A percentile compares a stretch with the other conserved stretches of the same genome.
Conservation (phyloP, 2,113 vertebrate genomes). For the Hiodon alosoides region DNA sequence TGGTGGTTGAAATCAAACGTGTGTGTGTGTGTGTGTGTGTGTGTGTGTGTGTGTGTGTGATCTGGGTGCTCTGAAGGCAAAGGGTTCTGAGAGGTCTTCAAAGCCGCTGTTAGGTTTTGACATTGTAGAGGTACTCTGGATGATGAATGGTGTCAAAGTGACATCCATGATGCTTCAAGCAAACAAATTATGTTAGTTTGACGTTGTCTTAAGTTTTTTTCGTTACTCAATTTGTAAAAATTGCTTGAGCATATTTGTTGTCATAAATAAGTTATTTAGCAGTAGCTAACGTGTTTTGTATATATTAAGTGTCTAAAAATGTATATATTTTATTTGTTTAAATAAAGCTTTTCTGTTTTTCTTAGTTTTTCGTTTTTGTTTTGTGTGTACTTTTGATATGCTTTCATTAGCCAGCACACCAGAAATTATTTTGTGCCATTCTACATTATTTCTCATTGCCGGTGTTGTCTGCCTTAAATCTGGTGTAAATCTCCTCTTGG, state of each 20-base stretch:
- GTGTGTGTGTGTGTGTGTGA: accelerated
- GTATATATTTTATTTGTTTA: slow-evolving; percentile 34
- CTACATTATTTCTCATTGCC: background rate
- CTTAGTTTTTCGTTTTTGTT: background rate
- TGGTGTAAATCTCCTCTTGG: no score
- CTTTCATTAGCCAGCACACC: background rate
- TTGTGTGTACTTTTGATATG: no score
- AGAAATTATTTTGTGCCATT: background rate
- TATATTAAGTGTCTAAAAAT: slow-evolving; percentile 33
- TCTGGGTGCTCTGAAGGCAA: no score
- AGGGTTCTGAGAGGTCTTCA: background rate
- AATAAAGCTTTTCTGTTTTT: slow-evolving; percentile 36
- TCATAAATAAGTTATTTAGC: slow-evolving; percentile 44
- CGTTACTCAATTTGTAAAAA: slow-evolving; percentile 36
- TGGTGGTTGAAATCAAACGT: no score
- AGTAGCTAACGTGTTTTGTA: slow-evolving; percentile 40
- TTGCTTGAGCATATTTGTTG: slow-evolving; percentile 31
- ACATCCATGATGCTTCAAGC: slow-evolving; percentile 22
- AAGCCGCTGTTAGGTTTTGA: slow-evolving; percentile 34
- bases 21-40: no score
- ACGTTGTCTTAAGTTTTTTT: slow-evolving; percentile 28
- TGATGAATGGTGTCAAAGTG: slow-evolving; percentile 18
- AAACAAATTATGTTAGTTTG: slow-evolving; percentile 31
- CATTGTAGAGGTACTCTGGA: slow-evolving; percentile 31
- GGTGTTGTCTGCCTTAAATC: no score